Evolutionary conservation across 2,888 invertebrate genomes (phyloP).

Genomic region (Rhingia rostrata): DNA sequence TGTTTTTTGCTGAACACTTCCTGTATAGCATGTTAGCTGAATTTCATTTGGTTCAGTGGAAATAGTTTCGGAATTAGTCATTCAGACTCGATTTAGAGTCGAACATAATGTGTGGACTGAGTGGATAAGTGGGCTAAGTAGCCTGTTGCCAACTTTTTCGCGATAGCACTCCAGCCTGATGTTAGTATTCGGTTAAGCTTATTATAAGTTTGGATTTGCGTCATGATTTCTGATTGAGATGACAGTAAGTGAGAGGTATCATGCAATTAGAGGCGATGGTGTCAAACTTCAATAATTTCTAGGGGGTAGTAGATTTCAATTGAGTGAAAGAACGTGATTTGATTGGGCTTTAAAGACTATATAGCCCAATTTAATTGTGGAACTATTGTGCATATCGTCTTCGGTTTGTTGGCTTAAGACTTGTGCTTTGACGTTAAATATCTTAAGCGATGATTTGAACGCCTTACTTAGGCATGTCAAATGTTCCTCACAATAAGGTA

Average conservation of each 20-base stretch:
- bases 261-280: slow-evolving; percentile 10
- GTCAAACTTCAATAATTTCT: background rate
- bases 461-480: no score
- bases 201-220: slow-evolving; percentile 43
- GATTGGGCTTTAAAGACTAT: no score
- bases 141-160: slow-evolving; percentile 19
- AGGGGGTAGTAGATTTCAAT: no score
- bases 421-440: no score
- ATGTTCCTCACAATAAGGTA: no score
- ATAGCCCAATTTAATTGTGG: no score
- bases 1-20: slow-evolving; percentile 17
- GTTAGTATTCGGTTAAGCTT: slow-evolving; percentile 36
- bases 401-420: no score
- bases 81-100: slow-evolving; percentile 25
- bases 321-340: no score
- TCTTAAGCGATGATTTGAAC: no score
- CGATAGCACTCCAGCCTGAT: slow-evolving; percentile 22
- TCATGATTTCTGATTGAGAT: slow-evolving; percentile 26
- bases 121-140: slow-evolving; percentile 19
- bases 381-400: no score
- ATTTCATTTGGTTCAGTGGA: background rate
- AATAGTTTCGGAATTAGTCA: slow-evolving; percentile 53
- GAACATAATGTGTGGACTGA: slow-evolving; percentile 22
- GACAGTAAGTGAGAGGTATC: slow-evolving; percentile 43
- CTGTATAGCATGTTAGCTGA: slow-evolving; percentile 13